A percentile compares a stretch with the other conserved stretches of the same genome.
These are phyloP conservation scores for Acropternis orthonyx DNA, from an alignment of 2,797 vertebrate species.

Conservation along the genomic window DNA sequence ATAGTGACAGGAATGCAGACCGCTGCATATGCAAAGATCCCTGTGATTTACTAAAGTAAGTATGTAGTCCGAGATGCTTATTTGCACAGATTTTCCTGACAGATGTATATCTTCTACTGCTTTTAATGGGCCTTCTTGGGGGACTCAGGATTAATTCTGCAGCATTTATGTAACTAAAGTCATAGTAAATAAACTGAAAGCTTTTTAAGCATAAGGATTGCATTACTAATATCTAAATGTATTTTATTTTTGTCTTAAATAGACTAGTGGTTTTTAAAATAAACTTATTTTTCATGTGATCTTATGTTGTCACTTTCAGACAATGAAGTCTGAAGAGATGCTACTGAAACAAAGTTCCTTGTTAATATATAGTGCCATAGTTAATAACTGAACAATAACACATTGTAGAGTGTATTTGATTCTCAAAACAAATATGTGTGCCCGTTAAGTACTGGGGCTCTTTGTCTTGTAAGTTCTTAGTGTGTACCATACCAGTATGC, in stretches of 20 bases:
- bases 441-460: constrained; percentile 7
- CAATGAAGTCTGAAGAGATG: not conserved
- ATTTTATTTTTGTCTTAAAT: not conserved
- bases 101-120: not conserved
- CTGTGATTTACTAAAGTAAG: not conserved
- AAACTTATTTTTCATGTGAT: not conserved
- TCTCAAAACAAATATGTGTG: not conserved
- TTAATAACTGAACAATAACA: not conserved
- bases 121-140: not conserved
- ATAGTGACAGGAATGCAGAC: constrained; percentile 1
- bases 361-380: not conserved
- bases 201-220: not conserved
- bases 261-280: not conserved
- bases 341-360: not conserved
- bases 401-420: not conserved
- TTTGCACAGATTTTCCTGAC: not conserved
- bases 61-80: not conserved
- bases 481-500: not conserved
- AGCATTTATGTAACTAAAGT: not conserved
- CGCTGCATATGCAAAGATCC: not conserved
- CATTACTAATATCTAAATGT: not conserved
- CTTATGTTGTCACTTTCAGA: not conserved
- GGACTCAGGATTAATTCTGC: not conserved
- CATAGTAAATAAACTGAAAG: not conserved
- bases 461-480: constrained; percentile 63